phyloP scores from a whole-genome alignment of 2,797 vertebrate genomes.

The Eulemur mongoz region DNA sequence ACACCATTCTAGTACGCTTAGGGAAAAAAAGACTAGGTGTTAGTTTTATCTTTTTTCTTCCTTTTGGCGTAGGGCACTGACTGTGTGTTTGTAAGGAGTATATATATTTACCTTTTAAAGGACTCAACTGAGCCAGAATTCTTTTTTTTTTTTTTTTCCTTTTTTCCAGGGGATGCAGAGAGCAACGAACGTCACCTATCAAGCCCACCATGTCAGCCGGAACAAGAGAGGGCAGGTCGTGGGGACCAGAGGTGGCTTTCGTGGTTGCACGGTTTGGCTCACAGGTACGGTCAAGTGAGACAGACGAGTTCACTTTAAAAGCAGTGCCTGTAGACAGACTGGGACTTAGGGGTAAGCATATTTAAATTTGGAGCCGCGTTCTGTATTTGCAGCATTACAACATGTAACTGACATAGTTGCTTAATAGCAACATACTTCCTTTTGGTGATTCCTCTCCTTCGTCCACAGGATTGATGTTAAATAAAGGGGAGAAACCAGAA shows the following conservation, averaged over 20 bases:
- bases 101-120: conserved; percentile 9
- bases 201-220: conserved; percentile 98
- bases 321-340: not conserved
- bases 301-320: not conserved
- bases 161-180: conserved; percentile 94
- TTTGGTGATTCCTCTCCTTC: not conserved
- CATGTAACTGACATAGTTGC: not conserved
- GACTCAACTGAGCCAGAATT: not conserved
- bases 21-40: not conserved
- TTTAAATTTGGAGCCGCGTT: not conserved
- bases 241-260: conserved; percentile 97
- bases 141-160: not conserved
- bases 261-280: conserved; percentile 98
- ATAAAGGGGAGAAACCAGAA: not conserved
- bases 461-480: not conserved
- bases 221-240: conserved; percentile 99
- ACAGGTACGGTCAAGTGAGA: conserved; percentile 89
- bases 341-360: not conserved
- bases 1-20: not conserved
- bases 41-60: not conserved
- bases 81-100: not conserved
- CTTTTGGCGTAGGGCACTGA: not conserved
- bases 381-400: not conserved
- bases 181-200: conserved; percentile 98
- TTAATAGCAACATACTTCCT: not conserved